Conservation (phyloP, 2,113 vertebrate species). For the Ornithorhynchus anatinus region DNA sequence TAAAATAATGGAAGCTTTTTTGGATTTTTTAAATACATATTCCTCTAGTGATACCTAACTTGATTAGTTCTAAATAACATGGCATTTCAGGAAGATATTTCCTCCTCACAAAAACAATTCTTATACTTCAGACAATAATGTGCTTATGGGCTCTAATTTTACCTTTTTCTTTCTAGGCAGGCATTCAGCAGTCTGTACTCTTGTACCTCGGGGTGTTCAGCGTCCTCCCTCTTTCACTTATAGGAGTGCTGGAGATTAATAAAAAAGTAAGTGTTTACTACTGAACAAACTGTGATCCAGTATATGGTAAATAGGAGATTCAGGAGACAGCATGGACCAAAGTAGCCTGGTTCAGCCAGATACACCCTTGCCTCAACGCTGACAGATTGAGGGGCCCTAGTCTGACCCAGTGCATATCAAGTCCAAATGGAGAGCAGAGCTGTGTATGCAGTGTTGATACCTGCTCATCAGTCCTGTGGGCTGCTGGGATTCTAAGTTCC, state of each 20-base stretch:
- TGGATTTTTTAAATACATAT: slow-evolving; percentile 11
- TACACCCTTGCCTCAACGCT: too few species aligned
- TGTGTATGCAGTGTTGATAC: too few species aligned
- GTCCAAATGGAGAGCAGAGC: too few species aligned
- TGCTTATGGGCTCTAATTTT: slow-evolving; percentile 28
- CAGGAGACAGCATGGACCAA: too few species aligned
- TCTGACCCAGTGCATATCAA: too few species aligned
- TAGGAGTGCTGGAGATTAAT: slow-evolving; percentile 90
- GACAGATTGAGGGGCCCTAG: too few species aligned
- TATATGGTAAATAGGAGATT: too few species aligned
- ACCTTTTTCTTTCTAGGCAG: slow-evolving; percentile 76
- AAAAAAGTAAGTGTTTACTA: slow-evolving; percentile 78
- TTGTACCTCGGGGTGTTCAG: slow-evolving; percentile 87
- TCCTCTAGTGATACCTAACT: slow-evolving; percentile 5
- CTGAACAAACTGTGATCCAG: slow-evolving; percentile 1
- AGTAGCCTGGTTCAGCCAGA: too few species aligned
- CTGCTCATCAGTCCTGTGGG: too few species aligned
- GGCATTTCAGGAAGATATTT: slow-evolving; percentile 10
- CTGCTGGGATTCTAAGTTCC: too few species aligned
- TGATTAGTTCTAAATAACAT: neutral
- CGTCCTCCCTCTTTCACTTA: slow-evolving; percentile 85
- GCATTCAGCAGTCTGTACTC: slow-evolving; percentile 76
- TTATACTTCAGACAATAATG: neutral
- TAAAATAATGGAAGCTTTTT: neutral
- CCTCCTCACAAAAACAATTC: slow-evolving; percentile 9